Evolutionary conservation across 2,888 invertebrate genomes (phyloP), one percentile per base, ranked within the genome.

Genomic region (Nephrotoma flavescens): DNA sequence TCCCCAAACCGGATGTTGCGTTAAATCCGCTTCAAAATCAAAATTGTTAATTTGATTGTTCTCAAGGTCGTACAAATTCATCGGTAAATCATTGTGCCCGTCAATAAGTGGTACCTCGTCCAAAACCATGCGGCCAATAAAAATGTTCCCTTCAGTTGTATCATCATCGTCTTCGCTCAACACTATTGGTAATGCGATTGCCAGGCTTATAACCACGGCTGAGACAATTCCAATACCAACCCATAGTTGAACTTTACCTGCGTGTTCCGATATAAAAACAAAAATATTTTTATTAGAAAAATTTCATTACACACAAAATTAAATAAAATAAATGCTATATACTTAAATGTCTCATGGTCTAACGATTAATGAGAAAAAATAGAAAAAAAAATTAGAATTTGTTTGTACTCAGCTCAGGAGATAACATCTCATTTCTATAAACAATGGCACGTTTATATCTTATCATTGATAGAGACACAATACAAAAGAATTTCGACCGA

Each of bases 81-180:
- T 90, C 0, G 93, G 91, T 45, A 93, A 89, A 89, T 93, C 93
- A 88, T 93, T 93, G 89, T 93, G 93, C 4, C 87, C 87, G 41
- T 88, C 88, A 41, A 88, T 85, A 6, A 88, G 44, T 42, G 88
- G 88, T 5, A 87, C 87, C 41, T 87, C 87, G 7, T 87, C 47
- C 9, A 88, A 44, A 2, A 87, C 87, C 41, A 86, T 71, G 15
- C 87, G 44, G 6, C 88, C 88, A 6, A 31, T 86, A 0, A 15
- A 57, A 19, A 86, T 52, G 15, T 44, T 5, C n/a, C 47, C 47
- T 45, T 12, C n/a, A 19, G 41, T 6, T 19, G 44, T 41, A 4
- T 19, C 47, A 41, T 15, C 41, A 47, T 86, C 85, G 9, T 85
- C 31, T 1, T 19, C 44, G 11, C 19, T 85, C 19, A 85, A 45